A percentile compares a stretch with the other conserved stretches of the same genome.
phyloP scores from a whole-genome alignment of 2,888 invertebrate genomes.

The Nemoura dubitans region DNA sequence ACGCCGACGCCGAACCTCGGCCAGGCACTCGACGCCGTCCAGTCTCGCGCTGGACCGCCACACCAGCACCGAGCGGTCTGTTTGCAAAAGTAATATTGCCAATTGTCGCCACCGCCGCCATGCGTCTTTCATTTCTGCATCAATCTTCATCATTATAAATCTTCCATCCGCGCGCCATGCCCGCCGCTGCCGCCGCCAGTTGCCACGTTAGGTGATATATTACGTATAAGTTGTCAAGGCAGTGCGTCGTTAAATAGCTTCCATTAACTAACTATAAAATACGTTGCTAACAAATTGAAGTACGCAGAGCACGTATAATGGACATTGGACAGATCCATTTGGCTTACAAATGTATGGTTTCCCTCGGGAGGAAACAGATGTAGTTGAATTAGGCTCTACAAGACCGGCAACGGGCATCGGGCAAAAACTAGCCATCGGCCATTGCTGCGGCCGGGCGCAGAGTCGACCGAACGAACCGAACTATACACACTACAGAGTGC shows the following conservation, averaged over 20 bases:
- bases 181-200: neutral
- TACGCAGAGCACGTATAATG: conserved; percentile 12
- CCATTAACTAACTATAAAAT: conserved; percentile 12
- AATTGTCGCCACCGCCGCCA: neutral
- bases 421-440: neutral
- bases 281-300: conserved; percentile 5
- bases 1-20: too few species aligned
- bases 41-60: too few species aligned
- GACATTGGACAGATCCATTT: conserved; percentile 12
- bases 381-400: conserved; percentile 4
- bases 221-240: conserved; percentile 1
- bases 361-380: neutral
- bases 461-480: neutral
- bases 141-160: neutral
- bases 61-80: neutral
- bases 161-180: neutral
- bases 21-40: too few species aligned
- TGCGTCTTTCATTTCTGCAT: conserved; percentile 8
- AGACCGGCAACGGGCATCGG: neutral
- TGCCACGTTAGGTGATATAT: neutral
- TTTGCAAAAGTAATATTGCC: neutral
- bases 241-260: neutral
- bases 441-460: neutral
- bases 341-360: conserved; percentile 12
- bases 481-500: neutral